Evolutionary conservation across 1,140 invertebrate species (phyloP), one percentile per base, ranked within the genome.

Genomic region (Meloidogyne hapla): DNA sequence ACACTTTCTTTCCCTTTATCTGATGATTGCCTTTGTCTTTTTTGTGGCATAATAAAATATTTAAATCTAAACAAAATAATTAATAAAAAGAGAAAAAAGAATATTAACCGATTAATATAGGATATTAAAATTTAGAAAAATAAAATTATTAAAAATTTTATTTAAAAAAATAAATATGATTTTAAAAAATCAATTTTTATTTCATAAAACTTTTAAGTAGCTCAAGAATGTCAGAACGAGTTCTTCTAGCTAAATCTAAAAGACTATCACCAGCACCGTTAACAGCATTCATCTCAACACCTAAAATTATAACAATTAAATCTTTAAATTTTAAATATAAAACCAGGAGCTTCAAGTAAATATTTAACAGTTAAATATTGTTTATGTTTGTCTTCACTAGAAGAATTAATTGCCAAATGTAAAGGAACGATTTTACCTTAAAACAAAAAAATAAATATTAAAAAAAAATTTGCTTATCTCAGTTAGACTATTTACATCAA

Each of bases 401-500:
- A 21, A 15, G 78, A 76, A 62, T 83, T 85, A n/a, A 87, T 76
- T 15, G 89, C 89, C 70, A 90, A 78, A 83, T 90, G 89, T 12
- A 90, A 83, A 9, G 89, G 84, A 33, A 88, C 89, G 40, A 88
- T 83, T 13, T 87, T 84, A 81, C 95, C 94, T 87, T 73, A 33
- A 73, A 73, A 73, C n/a, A 33, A 56, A 38, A 48, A 63, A 63
- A 61, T 15, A 23, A 61, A 18, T 0, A 72, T 61, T 73, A 33
- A 63, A 25, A 28, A 56, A n/a, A 63, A 2, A 1, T 25, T 12
- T 23, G 3, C 68, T 70, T n/a, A 73, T 73, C 70, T 93, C 91
- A 63, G 93, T 94, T 76, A 90, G 88, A 15, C 93, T 92, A 89
- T 95, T 95, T 0, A 95, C 90, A 88, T 96, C 90, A 2, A 94